Evolutionary conservation across 2,888 invertebrate species (phyloP), one percentile per base, ranked within the genome.

Genomic region (Nudaria mundana): DNA sequence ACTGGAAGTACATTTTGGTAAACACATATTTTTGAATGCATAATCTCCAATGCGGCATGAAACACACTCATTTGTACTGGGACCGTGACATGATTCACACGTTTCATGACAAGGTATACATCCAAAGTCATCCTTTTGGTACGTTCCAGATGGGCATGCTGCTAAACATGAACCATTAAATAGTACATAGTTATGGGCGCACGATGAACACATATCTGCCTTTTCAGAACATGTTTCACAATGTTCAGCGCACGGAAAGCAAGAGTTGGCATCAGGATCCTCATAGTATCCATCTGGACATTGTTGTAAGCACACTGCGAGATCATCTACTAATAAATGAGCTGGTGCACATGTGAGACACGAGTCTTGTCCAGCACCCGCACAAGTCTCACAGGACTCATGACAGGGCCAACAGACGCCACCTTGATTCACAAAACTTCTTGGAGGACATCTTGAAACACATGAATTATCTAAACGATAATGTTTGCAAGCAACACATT

Each of bases 241-340:
- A 72, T 96, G 96, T 15, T 95, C 94, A 38, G 94, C 94, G 72
- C 97, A 97, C 1, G 96, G 94, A 31, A 94, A 93, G 74, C 97
- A 97, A 0, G 95, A 94, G 64, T 92, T 93, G 40, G 94, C 93
- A 48, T 93, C 93, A 11, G 91, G 89, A 71, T 94, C 94, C 87
- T 95, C 94, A 69, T 93, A 97, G 72, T 96, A 97, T 26, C 96
- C 95, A 65, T 96, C 95, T 0, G 96, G 96, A 69, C 96, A 97
- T 62, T 94, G 93, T 81, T 96, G 95, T 42, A 96, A 87, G 68
- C 97, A 97, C 25, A 96, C 94, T 36, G 95, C 94, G 50, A 96
- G 88, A 78, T 96, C 96, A 7, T 94, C 92, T 35, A 96, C 94
- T 66, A 95, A 91, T 37, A 96, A 90, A 73, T 96, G 95, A 30